Percentiles rank a stretch among this genome's conserved stretches.
These are phyloP conservation scores for Tachina fera DNA, from an alignment of 2,888 invertebrate species.

Conservation along the genomic window DNA sequence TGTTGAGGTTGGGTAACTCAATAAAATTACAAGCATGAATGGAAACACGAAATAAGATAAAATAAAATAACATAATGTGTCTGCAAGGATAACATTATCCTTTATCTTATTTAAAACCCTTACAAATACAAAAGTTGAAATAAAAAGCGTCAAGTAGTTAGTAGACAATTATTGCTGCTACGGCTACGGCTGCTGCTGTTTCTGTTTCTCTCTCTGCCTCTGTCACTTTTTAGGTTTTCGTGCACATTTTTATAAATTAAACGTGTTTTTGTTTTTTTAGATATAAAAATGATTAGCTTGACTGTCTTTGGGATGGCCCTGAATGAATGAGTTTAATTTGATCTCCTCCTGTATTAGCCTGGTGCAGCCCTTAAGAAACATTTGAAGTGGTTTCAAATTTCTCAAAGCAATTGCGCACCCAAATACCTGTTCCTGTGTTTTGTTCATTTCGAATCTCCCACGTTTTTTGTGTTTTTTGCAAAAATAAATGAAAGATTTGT, in stretches of 20 bases:
- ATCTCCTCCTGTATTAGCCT: slow-evolving; percentile 81
- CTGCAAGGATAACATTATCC: slow-evolving; percentile 66
- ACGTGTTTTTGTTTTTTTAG: not conserved
- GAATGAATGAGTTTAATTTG: slow-evolving; percentile 79
- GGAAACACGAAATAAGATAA: slow-evolving; percentile 47
- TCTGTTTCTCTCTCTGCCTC: not conserved
- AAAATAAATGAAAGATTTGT: slow-evolving; percentile 16
- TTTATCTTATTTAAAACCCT: slow-evolving; percentile 55
- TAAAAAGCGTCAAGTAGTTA: slow-evolving; percentile 69
- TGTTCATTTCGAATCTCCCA: slow-evolving; percentile 63
- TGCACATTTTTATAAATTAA: slow-evolving; percentile 11
- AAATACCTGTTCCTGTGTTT: slow-evolving; percentile 74
- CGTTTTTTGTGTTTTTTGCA: slow-evolving; percentile 38
- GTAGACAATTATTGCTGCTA: slow-evolving; percentile 77
- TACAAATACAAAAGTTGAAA: not conserved
- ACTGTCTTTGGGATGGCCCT: slow-evolving; percentile 22
- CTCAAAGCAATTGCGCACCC: slow-evolving; percentile 72
- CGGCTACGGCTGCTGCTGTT: slow-evolving; percentile 38
- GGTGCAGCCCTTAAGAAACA: slow-evolving; percentile 71
- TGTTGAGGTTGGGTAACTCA: slow-evolving; percentile 57
- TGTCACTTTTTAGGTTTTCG: slow-evolving; percentile 39
- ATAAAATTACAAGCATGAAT: slow-evolving; percentile 56
- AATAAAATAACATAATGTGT: slow-evolving; percentile 59
- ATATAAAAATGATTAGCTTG: slow-evolving; percentile 79
- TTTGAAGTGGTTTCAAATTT: slow-evolving; percentile 81